Evolutionary conservation across 2,888 invertebrate species (phyloP).

Genomic region (Eupithecia exiguata): DNA sequence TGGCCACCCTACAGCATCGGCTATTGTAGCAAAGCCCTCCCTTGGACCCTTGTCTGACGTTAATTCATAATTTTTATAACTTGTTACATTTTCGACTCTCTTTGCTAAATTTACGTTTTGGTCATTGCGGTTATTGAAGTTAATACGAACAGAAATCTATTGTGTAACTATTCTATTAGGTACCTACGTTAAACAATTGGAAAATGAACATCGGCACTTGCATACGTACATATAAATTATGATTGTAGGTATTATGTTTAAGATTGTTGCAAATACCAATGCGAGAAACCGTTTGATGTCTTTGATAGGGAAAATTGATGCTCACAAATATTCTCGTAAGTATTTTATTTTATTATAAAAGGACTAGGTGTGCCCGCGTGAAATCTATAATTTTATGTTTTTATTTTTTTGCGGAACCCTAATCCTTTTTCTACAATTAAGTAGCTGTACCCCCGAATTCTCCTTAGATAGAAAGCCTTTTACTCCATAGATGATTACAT

Average conservation of each 20-base stretch:
- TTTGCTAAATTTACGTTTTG: constrained; percentile 50
- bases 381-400: too few species aligned
- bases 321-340: background rate
- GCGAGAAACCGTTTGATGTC: background rate
- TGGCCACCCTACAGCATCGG: constrained; percentile 74
- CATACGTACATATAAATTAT: too few species aligned
- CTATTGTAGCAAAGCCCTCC: constrained; percentile 65
- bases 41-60: constrained; percentile 74
- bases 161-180: background rate
- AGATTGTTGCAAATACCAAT: background rate
- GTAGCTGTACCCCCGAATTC: too few species aligned
- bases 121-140: background rate
- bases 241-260: too few species aligned
- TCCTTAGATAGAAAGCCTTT: too few species aligned
- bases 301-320: background rate
- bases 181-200: background rate
- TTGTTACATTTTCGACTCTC: constrained; percentile 69
- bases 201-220: background rate
- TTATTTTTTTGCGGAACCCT: too few species aligned
- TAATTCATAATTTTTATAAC: constrained; percentile 82
- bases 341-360: too few species aligned
- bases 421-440: too few species aligned
- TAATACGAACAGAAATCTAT: background rate
- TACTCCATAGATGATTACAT: too few species aligned
- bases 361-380: too few species aligned